A percentile compares a stretch with the other conserved stretches of the same genome.
These are phyloP conservation scores for Drosophila fulvimacula DNA, from an alignment of 2,888 invertebrate genomes.

Conservation along the genomic window DNA sequence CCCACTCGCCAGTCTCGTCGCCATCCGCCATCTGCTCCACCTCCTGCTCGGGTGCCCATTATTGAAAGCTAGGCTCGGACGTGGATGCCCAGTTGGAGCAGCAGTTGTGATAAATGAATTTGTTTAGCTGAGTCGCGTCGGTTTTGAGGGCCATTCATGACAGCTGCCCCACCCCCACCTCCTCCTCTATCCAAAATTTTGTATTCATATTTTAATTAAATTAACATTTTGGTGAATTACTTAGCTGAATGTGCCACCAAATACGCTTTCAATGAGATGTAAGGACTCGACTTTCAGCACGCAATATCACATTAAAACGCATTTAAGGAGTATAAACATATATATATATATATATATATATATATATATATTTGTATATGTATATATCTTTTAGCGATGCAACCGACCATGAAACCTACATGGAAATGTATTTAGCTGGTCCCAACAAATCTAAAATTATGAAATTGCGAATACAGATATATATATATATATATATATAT, in stretches of 20 bases:
- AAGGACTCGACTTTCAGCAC: constrained; percentile 24
- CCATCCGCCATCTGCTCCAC: not conserved
- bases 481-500: not conserved
- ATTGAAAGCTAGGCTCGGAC: constrained; percentile 39
- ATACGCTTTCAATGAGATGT: constrained; percentile 49
- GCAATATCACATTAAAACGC: constrained; percentile 45
- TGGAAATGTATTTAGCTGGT: constrained; percentile 27
- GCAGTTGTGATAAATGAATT: constrained; percentile 66
- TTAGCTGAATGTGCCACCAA: constrained; percentile 35
- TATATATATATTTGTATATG: constrained; percentile 2
- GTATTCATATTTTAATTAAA: constrained; percentile 77
- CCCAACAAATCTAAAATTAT: constrained; percentile 28
- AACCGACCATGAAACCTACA: constrained; percentile 60
- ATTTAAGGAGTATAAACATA: constrained; percentile 24
- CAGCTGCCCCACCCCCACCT: not conserved
- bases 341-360: not conserved
- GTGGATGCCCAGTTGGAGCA: constrained; percentile 9
- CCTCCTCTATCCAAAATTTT: constrained; percentile 52
- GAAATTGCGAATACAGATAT: not conserved
- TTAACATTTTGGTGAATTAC: constrained; percentile 77
- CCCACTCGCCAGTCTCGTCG: not conserved
- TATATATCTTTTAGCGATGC: constrained; percentile 37
- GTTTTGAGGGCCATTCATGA: constrained; percentile 60
- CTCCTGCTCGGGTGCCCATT: constrained; percentile 26
- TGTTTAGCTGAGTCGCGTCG: constrained; percentile 58